Percentiles rank a stretch among this genome's conserved stretches.
Evolutionary conservation across 1,140 invertebrate species (phyloP).

Genomic region (Drosophila nigrodunni): DNA sequence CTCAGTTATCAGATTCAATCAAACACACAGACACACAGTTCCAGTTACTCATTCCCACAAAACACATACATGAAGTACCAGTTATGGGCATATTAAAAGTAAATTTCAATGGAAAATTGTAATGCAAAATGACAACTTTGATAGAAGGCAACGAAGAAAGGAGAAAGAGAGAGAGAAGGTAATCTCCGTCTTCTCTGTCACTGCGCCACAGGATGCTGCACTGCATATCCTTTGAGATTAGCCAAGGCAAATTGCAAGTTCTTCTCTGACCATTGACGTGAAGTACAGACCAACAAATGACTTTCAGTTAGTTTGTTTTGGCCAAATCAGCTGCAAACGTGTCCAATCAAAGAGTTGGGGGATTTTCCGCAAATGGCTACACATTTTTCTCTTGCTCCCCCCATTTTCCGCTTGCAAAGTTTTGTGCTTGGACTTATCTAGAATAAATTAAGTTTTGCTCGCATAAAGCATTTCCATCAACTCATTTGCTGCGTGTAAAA

Average conservation of each 20-base stretch:
- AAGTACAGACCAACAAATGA: slow-evolving; percentile 35
- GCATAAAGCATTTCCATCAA: slow-evolving; percentile 11
- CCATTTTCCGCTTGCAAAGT: not conserved
- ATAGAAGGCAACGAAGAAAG: slow-evolving; percentile 9
- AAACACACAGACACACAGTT: slow-evolving; percentile 16
- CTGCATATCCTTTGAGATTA: slow-evolving; percentile 72
- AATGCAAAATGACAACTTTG: slow-evolving; percentile 48
- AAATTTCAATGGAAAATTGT: slow-evolving; percentile 77
- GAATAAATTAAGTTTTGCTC: not conserved
- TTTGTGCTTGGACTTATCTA: not conserved
- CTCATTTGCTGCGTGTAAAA: slow-evolving; percentile 5
- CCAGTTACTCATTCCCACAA: slow-evolving; percentile 1
- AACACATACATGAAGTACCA: slow-evolving; percentile 14
- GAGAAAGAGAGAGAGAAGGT: not conserved
- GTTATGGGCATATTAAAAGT: slow-evolving; percentile 72
- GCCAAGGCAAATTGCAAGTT: slow-evolving; percentile 60
- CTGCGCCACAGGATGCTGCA: not conserved
- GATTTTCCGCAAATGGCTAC: not conserved
- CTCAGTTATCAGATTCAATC: slow-evolving; percentile 42
- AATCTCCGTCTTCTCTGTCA: not conserved
- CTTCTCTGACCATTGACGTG: slow-evolving; percentile 56
- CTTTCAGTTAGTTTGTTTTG: slow-evolving; percentile 70
- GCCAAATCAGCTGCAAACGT: slow-evolving; percentile 44
- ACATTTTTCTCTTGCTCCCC: not conserved
- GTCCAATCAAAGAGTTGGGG: slow-evolving; percentile 32